Conservation (phyloP, 2,113 vertebrate genomes). For the Toxotes chatareus region DNA sequence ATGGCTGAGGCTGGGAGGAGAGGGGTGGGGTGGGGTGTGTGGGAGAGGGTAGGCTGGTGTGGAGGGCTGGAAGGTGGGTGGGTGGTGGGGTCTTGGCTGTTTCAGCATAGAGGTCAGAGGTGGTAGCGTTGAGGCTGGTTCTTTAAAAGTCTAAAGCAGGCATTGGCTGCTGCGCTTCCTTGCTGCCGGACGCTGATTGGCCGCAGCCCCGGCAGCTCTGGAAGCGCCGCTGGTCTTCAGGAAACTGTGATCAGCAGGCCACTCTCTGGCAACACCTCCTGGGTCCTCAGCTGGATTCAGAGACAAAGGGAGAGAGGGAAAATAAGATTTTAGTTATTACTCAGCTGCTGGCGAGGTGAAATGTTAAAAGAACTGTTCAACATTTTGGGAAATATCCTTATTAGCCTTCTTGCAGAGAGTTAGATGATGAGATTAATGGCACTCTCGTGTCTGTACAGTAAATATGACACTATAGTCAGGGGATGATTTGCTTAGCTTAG, state of each 20-base stretch:
- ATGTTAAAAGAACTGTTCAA: conserved; percentile 31
- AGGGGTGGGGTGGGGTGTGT: neutral
- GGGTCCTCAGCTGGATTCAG: conserved; percentile 84
- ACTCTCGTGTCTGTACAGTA: neutral
- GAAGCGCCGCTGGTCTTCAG: conserved; percentile 75
- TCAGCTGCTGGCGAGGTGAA: neutral
- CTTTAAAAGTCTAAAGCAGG: conserved; percentile 72
- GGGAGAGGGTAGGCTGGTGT: conserved; percentile 53
- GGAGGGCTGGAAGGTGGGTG: neutral
- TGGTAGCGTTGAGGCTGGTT: conserved; percentile 70
- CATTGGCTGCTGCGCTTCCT: conserved; percentile 80
- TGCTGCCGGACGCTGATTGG: conserved; percentile 66
- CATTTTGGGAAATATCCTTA: neutral
- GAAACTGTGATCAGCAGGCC: conserved; percentile 70
- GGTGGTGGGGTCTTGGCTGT: conserved; percentile 59
- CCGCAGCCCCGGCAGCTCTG: conserved; percentile 57
- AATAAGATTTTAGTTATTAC: neutral
- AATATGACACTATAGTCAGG: neutral
- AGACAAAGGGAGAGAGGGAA: neutral
- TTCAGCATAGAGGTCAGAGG: conserved; percentile 70
- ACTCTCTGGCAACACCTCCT: conserved; percentile 76
- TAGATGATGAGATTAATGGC: neutral
- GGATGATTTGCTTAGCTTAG: too few species aligned
- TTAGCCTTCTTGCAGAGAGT: neutral
- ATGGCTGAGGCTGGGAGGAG: conserved; percentile 29